Evolutionary conservation across 2,113 vertebrate species (phyloP).

Genomic region (Falco punctatus): DNA sequence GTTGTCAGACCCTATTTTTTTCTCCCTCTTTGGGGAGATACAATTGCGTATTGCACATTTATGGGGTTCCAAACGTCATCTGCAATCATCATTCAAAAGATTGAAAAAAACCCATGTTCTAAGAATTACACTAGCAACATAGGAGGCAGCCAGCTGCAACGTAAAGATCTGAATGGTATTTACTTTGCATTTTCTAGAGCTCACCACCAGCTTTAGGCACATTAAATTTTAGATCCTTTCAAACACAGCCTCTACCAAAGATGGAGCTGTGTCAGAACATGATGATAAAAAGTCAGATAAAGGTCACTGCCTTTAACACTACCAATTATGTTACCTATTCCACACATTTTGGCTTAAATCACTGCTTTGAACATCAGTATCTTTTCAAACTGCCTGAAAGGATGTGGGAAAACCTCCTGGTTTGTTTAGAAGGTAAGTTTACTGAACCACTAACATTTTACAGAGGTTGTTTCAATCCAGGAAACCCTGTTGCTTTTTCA

Average conservation of each 20-base stretch:
- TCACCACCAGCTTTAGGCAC: background rate
- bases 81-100: background rate
- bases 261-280: background rate
- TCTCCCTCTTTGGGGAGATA: background rate
- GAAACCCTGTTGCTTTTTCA: background rate
- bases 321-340: background rate
- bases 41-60: background rate
- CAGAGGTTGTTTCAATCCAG: background rate
- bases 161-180: background rate
- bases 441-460: background rate
- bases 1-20: background rate
- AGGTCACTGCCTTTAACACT: background rate
- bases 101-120: background rate
- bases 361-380: background rate
- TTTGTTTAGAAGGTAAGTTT: background rate
- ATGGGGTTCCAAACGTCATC: background rate
- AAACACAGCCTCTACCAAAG: background rate
- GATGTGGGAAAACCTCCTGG: background rate
- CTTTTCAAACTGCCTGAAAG: background rate
- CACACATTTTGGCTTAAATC: background rate
- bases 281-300: background rate
- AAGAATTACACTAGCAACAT: background rate
- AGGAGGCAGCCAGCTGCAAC: background rate
- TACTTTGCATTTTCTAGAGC: background rate
- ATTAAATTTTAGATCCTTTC: background rate